Evolutionary conservation across 2,888 invertebrate genomes (phyloP).

Genomic region (Nephrotoma guestfalica): DNA sequence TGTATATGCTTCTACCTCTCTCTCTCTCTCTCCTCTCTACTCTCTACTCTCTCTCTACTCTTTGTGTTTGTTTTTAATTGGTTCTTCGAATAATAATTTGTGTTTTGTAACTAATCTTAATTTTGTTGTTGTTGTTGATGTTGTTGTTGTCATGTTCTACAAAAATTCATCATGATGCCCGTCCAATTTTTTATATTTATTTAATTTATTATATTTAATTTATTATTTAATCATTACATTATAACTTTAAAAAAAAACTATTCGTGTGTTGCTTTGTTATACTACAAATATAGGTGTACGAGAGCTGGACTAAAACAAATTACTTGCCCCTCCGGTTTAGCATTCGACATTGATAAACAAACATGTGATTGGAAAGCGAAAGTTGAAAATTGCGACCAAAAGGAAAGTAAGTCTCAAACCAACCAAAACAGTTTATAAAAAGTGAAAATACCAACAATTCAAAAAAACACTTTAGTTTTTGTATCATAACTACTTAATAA

Average conservation of each 20-base stretch:
- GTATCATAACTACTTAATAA: constrained; percentile 1
- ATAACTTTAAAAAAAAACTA: constrained; percentile 1
- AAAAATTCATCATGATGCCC: not conserved
- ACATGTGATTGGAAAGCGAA: constrained; percentile 98
- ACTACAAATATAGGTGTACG: constrained; percentile 46
- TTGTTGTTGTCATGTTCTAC: not conserved
- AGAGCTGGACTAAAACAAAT: constrained; percentile 92
- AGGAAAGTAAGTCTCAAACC: constrained; percentile 78
- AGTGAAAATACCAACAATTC: constrained; percentile 6
- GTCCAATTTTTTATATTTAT: not conserved
- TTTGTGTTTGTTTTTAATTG: not conserved
- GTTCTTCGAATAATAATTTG: not conserved
- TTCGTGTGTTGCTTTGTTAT: constrained; percentile 1
- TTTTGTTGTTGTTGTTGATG: not conserved
- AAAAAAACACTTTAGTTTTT: constrained; percentile 4
- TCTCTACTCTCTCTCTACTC: constrained; percentile 1
- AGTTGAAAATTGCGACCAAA: constrained; percentile 90
- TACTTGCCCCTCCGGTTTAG: constrained; percentile 91
- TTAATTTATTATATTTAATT: not conserved
- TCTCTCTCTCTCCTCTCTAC: not conserved
- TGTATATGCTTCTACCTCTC: not conserved
- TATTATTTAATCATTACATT: not conserved
- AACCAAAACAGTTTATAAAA: constrained; percentile 13
- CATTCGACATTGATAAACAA: constrained; percentile 96
- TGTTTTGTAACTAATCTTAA: not conserved